Percentiles rank a stretch among this genome's conserved stretches.
These are phyloP conservation scores for Hanleya hanleyi DNA, from an alignment of 2,888 invertebrate species.

Conservation along the genomic window DNA sequence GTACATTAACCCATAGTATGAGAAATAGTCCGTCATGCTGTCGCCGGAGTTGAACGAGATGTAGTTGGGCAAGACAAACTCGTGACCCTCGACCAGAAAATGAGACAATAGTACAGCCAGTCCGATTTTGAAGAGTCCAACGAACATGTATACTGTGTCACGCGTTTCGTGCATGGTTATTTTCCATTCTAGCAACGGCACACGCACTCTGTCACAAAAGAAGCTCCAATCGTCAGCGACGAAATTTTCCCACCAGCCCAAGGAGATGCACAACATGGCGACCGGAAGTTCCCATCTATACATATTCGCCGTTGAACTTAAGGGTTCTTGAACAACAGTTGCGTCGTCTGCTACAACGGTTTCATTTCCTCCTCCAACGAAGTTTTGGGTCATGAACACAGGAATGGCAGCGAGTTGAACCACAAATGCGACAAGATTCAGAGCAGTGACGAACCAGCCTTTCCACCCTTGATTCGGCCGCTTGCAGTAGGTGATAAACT, in stretches of 20 bases:
- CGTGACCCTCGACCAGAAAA: constrained; percentile 48
- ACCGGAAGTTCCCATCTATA: constrained; percentile 88
- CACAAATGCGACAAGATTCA: constrained; percentile 51
- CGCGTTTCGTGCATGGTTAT: constrained; percentile 55
- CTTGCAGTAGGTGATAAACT: constrained; percentile 59
- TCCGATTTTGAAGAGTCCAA: constrained; percentile 59
- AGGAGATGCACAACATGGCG: constrained; percentile 87
- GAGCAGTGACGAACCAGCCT: constrained; percentile 42
- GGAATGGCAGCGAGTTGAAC: constrained; percentile 53
- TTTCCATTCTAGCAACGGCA: constrained; percentile 57
- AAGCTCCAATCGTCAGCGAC: constrained; percentile 76
- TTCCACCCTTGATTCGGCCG: constrained; percentile 45
- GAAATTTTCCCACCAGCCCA: constrained; percentile 99
- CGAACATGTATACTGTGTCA: constrained; percentile 56
- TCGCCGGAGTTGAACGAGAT: not conserved
- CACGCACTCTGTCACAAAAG: constrained; percentile 50
- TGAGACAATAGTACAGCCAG: constrained; percentile 52
- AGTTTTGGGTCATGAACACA: constrained; percentile 45
- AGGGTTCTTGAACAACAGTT: constrained; percentile 25
- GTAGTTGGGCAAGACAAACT: constrained; percentile 39
- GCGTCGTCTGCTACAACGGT: constrained; percentile 39
- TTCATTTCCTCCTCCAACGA: constrained; percentile 44
- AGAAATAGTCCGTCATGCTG: constrained; percentile 45
- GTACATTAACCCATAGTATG: constrained; percentile 59
- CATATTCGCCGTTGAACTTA: constrained; percentile 32